Evolutionary conservation across 2,113 vertebrate species (phyloP), one percentile per base, ranked within the genome.

Genomic region (Sigmodon hispidus): DNA sequence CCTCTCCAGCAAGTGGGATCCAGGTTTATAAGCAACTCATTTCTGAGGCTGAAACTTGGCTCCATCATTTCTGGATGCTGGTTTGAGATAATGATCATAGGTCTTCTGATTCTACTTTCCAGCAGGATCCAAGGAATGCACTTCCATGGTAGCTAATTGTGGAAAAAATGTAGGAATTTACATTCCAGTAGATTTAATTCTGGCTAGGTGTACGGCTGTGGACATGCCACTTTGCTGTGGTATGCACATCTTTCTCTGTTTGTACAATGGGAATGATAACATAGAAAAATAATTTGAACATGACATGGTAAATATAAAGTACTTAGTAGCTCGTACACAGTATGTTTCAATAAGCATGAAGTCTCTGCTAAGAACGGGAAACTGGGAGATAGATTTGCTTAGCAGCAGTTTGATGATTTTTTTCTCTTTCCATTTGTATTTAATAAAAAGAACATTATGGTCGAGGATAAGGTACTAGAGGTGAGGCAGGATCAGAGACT

Each of bases 41-140:
- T 84, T 13, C n/a, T n/a, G 26, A 16, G 43, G 67, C 2, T n/a
- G 75, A 83, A 95, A 84, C 45, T 24, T 10, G 13, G 43, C 13
- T 36, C 26, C 69, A 36, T 48, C 57, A 65, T 93, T 93, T 94
- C 87, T 86, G 61, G 45, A 77, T 87, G 67, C 55, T 70, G 67
- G 84, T 91, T 94, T 29, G 11, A 86, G 70, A 11, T 61, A 22
- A 34, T 70, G 52, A 92, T 34, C 3, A 0, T 10, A 67, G 11
- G 34, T 15, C 63, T 50, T 10, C 26, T 19, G 19, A 57, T 84
- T 57, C 24, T 16, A 11, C 52, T 88, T 88, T 85, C 43, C 0
- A 34, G 52, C 10, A 92, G 59, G 88, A 73, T 50, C 40, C 3
- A 43, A 84, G 76, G 31, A 55, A 75, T 16, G 21, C 36, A 52